Evolutionary conservation across 1,140 invertebrate genomes (phyloP), one percentile per base, ranked within the genome.

Genomic region (Sogatella furcifera): DNA sequence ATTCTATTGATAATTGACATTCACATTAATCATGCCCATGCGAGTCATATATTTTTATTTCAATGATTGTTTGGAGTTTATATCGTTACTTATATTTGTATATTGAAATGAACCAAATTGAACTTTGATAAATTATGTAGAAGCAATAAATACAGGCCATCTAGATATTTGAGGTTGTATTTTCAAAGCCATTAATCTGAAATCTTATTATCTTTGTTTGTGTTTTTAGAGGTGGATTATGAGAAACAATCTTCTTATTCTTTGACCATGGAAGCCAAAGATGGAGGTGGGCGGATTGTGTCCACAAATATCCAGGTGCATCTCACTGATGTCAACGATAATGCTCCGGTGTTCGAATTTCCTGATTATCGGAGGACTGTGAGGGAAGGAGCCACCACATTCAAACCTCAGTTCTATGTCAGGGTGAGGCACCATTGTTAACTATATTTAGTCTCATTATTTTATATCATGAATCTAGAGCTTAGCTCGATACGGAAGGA

Each of bases 241-340:
- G 89, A 92, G 66, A 78, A 77, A 0, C 86, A 90, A 67, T 84
- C 83, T 62, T 85, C 84, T 24, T 92, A 88, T 58, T 88, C 87
- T 46, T 69, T 91, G 19, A 88, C 84, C 0, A 76, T 89, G 49
- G 84, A 88, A 59, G 88, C 88, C 1, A 81, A 78, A 57, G 89
- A 91, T 69, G 86, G 87, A 1, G 88, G 88, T 0, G 86, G 84
- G 0, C 80, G 78, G 64, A 77, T 84, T 4, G 80, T 83, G 0
- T 81, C 83, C 22, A 81, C 81, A 0, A 86, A 81, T 71, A 77
- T 84, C 34, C 81, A 84, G 13, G 78, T 93, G 10, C 84, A 87
- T 46, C 73, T 90, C 0, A 68, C 83, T 5, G 88, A 92, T 68
- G 80, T 88, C 0, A 94, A 94, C 69, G 91, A 95, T 69, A 93